Conservation (phyloP, 2,888 invertebrate species). For the Polymixis lichenea region DNA sequence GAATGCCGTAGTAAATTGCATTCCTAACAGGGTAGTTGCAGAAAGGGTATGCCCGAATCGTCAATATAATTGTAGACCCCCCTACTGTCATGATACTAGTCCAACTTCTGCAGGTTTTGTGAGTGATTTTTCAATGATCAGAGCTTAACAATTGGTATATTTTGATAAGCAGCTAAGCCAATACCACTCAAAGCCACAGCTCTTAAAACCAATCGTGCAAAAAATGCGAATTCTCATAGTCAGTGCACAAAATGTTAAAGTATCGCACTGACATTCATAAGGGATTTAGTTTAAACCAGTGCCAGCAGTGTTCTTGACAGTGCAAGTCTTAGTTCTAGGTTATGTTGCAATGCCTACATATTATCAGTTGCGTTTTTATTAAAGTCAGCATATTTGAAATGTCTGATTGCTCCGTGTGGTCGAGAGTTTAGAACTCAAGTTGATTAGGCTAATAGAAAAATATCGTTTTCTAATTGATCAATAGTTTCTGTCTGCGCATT, state of each 20-base stretch:
- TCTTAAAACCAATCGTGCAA: background rate
- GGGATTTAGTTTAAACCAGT: slow-evolving; percentile 28
- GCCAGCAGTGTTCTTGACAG: slow-evolving; percentile 24
- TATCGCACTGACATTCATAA: slow-evolving; percentile 22
- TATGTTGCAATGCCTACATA: slow-evolving; percentile 20
- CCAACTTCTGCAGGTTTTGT: too few species aligned
- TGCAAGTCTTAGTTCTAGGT: slow-evolving; percentile 58
- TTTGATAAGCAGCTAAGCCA: background rate
- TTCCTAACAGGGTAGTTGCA: background rate
- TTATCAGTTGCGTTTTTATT: slow-evolving; percentile 31
- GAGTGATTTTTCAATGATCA: background rate
- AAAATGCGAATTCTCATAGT: slow-evolving; percentile 6
- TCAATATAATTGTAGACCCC: background rate
- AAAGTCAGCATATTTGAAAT: slow-evolving; percentile 27
- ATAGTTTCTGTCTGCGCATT: background rate
- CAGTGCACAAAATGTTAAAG: slow-evolving; percentile 35
- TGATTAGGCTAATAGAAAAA: slow-evolving; percentile 11
- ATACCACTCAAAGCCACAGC: background rate
- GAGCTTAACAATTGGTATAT: background rate
- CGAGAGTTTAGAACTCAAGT: background rate
- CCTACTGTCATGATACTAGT: background rate
- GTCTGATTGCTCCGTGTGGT: slow-evolving; percentile 18
- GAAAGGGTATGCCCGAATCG: background rate
- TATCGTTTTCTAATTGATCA: slow-evolving; percentile 26
- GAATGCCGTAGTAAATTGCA: background rate